These are phyloP conservation scores for Neopipo cinnamomea DNA, from an alignment of 2,113 vertebrate genomes.

Conservation along the genomic window DNA sequence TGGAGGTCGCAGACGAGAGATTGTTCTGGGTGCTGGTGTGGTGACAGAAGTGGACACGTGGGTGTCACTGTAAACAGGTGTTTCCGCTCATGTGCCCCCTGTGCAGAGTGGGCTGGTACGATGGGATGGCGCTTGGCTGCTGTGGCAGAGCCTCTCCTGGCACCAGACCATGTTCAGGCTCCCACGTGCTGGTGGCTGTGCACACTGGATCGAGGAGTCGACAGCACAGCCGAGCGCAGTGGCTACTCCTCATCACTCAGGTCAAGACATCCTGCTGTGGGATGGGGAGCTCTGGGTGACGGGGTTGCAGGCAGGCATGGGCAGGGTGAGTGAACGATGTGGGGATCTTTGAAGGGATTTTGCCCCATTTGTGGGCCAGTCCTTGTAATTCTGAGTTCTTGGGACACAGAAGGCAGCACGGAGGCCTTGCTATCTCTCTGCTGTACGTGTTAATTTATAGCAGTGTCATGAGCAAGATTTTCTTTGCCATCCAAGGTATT, in stretches of 20 bases:
- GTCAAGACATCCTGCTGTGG: fast-evolving
- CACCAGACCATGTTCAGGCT: background rate
- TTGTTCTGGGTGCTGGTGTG: fast-evolving
- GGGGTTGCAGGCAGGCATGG: fast-evolving
- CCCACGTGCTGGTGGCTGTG: background rate
- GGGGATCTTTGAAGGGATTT: background rate
- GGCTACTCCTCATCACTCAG: background rate
- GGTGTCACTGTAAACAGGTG: background rate
- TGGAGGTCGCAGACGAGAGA: background rate
- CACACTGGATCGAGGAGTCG: fast-evolving
- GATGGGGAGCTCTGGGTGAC: fast-evolving
- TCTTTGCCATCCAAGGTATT: slow-evolving; percentile 36
- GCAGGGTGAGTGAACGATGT: background rate
- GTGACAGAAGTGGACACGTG: background rate
- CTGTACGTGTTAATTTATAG: background rate
- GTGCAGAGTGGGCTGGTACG: background rate
- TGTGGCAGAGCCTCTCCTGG: background rate
- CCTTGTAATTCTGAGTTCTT: background rate
- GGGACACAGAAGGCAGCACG: background rate
- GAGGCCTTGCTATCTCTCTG: background rate
- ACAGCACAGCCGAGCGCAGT: background rate
- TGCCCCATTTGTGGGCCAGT: background rate
- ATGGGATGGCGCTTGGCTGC: background rate
- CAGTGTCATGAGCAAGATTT: background rate
- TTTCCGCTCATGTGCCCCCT: background rate